Percentiles rank a stretch among this genome's conserved stretches.
Conservation (phyloP, 2,888 invertebrate species). For the Molanna angustata region DNA sequence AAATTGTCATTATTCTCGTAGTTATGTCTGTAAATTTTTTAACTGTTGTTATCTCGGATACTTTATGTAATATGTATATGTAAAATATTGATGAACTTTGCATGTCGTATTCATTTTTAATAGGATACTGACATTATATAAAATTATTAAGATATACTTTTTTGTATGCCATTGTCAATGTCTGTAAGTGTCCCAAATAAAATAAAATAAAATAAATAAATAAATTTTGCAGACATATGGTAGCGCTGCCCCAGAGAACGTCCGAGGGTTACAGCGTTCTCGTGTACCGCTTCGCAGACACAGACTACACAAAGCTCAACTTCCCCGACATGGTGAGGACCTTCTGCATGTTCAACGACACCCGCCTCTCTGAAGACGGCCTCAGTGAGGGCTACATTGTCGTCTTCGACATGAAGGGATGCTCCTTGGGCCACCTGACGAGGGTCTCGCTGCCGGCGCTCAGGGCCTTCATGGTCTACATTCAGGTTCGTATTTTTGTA, state of each 20-base stretch:
- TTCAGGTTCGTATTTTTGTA: too few relatives aligned
- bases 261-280: constrained; percentile 62
- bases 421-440: constrained; percentile 63
- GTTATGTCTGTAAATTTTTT: too few relatives aligned
- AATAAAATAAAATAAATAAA: too few relatives aligned
- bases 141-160: too few relatives aligned
- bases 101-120: too few relatives aligned
- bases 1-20: too few relatives aligned
- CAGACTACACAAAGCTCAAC: constrained; percentile 61
- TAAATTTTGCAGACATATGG: constrained; percentile 59
- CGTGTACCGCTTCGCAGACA: constrained; percentile 58
- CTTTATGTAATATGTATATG: too few relatives aligned
- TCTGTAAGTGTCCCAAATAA: too few relatives aligned
- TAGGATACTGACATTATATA: too few relatives aligned
- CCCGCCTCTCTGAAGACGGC: constrained; percentile 60
- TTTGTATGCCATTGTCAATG: too few relatives aligned
- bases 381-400: constrained; percentile 59
- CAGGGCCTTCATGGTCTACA: constrained; percentile 63
- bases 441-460: constrained; percentile 61
- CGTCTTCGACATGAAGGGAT: constrained; percentile 66
- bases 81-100: too few relatives aligned
- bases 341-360: constrained; percentile 68
- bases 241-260: constrained; percentile 59
- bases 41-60: too few relatives aligned
- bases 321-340: constrained; percentile 61